These are phyloP conservation scores for Bradypodion ventrale DNA, from an alignment of 2,797 vertebrate species.

Conservation along the genomic window DNA sequence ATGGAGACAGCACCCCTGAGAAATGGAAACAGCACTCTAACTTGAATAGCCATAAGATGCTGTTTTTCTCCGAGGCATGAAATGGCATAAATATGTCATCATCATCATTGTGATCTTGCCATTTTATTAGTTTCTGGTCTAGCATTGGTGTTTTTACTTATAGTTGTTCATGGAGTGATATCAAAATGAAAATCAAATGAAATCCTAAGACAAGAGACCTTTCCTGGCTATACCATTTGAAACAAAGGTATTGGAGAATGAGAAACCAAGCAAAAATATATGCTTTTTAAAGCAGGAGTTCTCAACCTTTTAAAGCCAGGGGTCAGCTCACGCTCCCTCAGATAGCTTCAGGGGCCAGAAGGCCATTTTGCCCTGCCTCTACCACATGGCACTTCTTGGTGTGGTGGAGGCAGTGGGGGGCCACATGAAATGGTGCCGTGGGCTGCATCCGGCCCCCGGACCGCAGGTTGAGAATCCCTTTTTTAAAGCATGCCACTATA, in stretches of 20 bases:
- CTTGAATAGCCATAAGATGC: conserved; percentile 11
- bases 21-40: too few species aligned
- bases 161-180: conserved; percentile 29
- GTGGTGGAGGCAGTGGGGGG: too few species aligned
- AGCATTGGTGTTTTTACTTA: conserved; percentile 3
- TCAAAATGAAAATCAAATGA: conserved; percentile 31
- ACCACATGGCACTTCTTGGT: too few species aligned
- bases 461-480: too few species aligned
- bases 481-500: conserved; percentile 11
- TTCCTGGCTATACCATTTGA: conserved; percentile 38
- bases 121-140: background rate
- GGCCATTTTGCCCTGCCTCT: too few species aligned
- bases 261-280: background rate
- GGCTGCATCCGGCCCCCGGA: too few species aligned
- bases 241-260: conserved; percentile 43
- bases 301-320: too few species aligned
- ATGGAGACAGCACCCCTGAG: conserved; percentile 27
- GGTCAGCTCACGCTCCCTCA: too few species aligned
- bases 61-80: conserved; percentile 13
- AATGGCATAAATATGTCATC: background rate
- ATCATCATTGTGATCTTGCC: background rate
- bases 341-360: too few species aligned
- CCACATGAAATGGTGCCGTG: too few species aligned
- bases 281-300: too few species aligned
- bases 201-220: conserved; percentile 31